Evolutionary conservation across 23 tunicate genomes (phyloP).

Genomic region (Ciona savignyi): DNA sequence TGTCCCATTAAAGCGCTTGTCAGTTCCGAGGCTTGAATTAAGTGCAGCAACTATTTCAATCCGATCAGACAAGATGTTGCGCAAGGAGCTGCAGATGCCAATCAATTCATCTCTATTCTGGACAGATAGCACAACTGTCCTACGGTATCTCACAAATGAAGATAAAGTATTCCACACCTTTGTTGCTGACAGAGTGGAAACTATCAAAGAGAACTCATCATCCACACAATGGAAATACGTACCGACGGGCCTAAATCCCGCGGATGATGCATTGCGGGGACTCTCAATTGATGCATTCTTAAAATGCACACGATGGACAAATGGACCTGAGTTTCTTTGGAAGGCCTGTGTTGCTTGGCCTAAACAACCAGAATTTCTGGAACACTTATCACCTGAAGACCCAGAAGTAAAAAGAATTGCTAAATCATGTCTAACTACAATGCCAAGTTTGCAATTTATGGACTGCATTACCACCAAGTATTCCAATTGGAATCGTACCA

Average conservation of each 20-base stretch:
- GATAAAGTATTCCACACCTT: conserved; percentile 26
- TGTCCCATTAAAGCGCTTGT: conserved; percentile 26
- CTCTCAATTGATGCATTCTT: conserved; percentile 13
- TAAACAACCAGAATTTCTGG: conserved; percentile 13
- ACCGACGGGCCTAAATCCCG: conserved; percentile 23
- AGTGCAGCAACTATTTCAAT: conserved; percentile 36
- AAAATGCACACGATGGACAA: conserved; percentile 22
- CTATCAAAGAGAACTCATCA: conserved; percentile 15
- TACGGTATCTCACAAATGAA: conserved; percentile 23
- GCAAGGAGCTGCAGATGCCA: conserved; percentile 18
- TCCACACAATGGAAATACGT: conserved; percentile 45
- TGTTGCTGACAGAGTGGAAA: conserved; percentile 49
- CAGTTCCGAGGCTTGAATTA: conserved; percentile 41
- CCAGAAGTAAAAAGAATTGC: conserved; percentile 19
- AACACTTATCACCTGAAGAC: background rate
- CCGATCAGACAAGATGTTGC: conserved; percentile 2
- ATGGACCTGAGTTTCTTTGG: conserved; percentile 45
- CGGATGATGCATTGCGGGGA: conserved; percentile 35
- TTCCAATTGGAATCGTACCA: conserved; percentile 26
- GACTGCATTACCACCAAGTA: background rate
- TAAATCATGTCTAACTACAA: background rate
- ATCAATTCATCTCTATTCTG: conserved; percentile 18
- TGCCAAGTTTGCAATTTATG: conserved; percentile 3
- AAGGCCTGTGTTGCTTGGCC: conserved; percentile 25
- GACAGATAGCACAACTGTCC: conserved; percentile 53